Evolutionary conservation across 1,140 invertebrate genomes (phyloP), one percentile per base, ranked within the genome.

Genomic region (Megathymus violae): DNA sequence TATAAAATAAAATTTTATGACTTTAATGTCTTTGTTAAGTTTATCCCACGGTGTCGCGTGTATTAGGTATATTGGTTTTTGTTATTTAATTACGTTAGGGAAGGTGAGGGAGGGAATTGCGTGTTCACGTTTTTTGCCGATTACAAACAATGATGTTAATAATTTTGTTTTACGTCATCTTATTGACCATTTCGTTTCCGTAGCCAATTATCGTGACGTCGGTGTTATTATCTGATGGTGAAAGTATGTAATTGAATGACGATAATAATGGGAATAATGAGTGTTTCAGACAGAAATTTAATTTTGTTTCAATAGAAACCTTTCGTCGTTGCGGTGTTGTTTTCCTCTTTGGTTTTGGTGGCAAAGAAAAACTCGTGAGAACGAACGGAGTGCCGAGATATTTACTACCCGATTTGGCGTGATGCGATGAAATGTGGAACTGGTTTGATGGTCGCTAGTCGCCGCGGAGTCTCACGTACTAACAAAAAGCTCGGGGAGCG

Each of bases 321-420:
- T 46, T 54, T 17, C 14, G 9, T 27, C 40, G n/a, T n/a, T n/a
- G n/a, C n/a, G n/a, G n/a, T n/a, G n/a, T 6, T 11, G 25, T 17
- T 38, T 10, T 60, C 22, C 43, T 51, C 54, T 36, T 22, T 47
- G 38, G 14, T 43, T 11, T 34, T 62, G 14, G 27, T n/a, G n/a
- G n/a, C n/a, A n/a, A 69, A 52, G 64, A 71, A 74, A 64, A 77
- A 69, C 44, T 69, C 68, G 62, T 79, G 78, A 83, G 72, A 84
- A 81, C 66, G 80, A 77, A 80, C 64, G 64, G 38, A 63, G n/a
- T n/a, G 74, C 75, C 72, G 74, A 76, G 74, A 77, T 80, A 82
- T 85, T 82, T 84, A 85, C 82, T 79, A 80, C 80, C 76, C 85
- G 82, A 74, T 88, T 89, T 85, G 79, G 87, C 71, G 77, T 88